phyloP scores from a whole-genome alignment of 2,797 vertebrate genomes.

The Galagoides demidoff region DNA sequence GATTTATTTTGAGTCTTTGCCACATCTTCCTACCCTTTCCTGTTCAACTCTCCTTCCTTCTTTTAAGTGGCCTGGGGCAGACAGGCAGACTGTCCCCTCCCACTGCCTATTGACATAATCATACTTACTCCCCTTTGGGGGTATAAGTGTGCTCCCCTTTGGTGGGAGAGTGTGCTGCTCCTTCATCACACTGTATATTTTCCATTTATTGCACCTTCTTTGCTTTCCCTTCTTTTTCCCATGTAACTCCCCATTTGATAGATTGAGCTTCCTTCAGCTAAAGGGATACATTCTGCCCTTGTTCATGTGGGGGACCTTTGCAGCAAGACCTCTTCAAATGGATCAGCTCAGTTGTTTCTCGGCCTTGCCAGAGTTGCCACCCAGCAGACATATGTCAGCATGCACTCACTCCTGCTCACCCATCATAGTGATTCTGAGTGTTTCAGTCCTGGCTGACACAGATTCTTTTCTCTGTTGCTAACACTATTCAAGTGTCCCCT shows the following conservation, averaged over 20 bases:
- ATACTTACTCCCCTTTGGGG: too few species aligned
- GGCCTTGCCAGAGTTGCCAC: neutral
- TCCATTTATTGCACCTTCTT: neutral
- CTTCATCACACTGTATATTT: neutral
- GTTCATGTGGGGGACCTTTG: neutral
- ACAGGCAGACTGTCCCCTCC: too few species aligned
- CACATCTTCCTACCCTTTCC: rapidly evolving
- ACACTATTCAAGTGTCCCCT: too few species aligned
- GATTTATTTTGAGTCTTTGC: neutral
- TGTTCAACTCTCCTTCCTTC: too few species aligned
- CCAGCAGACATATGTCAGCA: too few species aligned
- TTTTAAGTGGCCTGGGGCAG: neutral
- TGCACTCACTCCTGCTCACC: too few species aligned
- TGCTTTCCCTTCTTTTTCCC: neutral
- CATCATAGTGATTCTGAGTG: neutral
- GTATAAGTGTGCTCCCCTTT: too few species aligned
- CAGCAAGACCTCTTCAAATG: too few species aligned
- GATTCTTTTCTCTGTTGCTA: neutral
- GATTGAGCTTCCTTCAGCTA: neutral
- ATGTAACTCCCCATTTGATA: too few species aligned
- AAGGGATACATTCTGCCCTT: neutral
- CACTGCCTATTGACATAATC: too few species aligned
- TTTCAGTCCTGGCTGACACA: neutral
- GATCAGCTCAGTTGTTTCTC: neutral
- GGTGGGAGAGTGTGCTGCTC: neutral